A percentile compares a stretch with the other conserved stretches of the same genome.
Conservation (phyloP, 2,888 invertebrate species). For the Linnaemya tessellans region DNA sequence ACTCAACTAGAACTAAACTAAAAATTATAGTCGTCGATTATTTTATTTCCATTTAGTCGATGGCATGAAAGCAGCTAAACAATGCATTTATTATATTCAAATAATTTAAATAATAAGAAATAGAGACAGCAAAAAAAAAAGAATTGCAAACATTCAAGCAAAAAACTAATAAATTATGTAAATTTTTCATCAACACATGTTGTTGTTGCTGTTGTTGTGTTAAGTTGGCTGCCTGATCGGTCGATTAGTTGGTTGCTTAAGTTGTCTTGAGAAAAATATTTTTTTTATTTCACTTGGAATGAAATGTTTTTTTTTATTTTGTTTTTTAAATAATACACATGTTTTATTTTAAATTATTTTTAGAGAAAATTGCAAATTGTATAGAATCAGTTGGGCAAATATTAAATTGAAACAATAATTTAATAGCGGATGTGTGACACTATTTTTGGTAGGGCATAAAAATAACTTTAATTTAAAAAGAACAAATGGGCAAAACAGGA, state of each 20-base stretch:
- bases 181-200: constrained; percentile 50
- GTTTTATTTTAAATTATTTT: constrained; percentile 13
- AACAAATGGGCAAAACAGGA: too few species aligned
- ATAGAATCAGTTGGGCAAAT: neutral
- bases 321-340: neutral
- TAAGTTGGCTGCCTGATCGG: constrained; percentile 27
- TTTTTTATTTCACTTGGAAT: neutral
- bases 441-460: neutral
- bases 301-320: neutral
- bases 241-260: neutral
- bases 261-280: neutral
- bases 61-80: constrained; percentile 1
- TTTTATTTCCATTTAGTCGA: constrained; percentile 12
- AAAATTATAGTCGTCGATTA: constrained; percentile 26
- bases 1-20: constrained; percentile 37
- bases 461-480: too few species aligned
- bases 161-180: constrained; percentile 57
- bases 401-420: constrained; percentile 4
- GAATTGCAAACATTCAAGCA: constrained; percentile 18
- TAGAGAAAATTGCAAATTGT: neutral
- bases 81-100: constrained; percentile 44
- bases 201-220: constrained; percentile 32
- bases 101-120: constrained; percentile 30
- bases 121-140: neutral
- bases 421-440: neutral